Evolutionary conservation across 2,113 vertebrate genomes (phyloP).

Genomic region (Psophia crepitans): DNA sequence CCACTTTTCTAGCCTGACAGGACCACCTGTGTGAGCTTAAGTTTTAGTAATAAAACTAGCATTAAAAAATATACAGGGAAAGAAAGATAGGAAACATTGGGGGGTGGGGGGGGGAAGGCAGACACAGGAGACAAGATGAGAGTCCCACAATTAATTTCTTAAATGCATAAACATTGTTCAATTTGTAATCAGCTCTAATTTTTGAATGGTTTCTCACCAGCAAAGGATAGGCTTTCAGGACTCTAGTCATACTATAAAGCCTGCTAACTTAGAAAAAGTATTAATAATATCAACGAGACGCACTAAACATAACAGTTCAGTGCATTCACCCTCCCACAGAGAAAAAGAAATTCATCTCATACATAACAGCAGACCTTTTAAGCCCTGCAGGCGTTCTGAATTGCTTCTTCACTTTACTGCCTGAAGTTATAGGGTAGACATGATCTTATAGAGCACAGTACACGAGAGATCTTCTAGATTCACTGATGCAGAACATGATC

Average conservation of each 20-base stretch:
- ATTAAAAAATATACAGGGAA: not conserved
- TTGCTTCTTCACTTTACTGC: not conserved
- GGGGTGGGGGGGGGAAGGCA: fast-evolving
- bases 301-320: not conserved
- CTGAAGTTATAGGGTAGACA: not conserved
- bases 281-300: not conserved
- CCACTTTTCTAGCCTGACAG: not conserved
- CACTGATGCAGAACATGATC: fast-evolving
- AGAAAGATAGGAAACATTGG: not conserved
- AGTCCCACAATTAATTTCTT: not conserved
- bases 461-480: not conserved
- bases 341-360: not conserved
- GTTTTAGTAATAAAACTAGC: not conserved
- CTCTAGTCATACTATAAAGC: not conserved
- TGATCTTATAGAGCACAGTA: not conserved
- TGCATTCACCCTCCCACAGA: not conserved
- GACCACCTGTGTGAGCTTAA: conserved; percentile 22
- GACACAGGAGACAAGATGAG: not conserved
- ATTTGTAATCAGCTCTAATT: not conserved
- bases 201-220: not conserved
- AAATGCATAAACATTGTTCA: not conserved
- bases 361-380: not conserved
- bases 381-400: not conserved
- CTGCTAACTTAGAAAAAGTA: not conserved
- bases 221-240: not conserved